These are phyloP conservation scores for Macrophya alboannulata DNA, from an alignment of 2,888 invertebrate genomes.

Conservation along the genomic window DNA sequence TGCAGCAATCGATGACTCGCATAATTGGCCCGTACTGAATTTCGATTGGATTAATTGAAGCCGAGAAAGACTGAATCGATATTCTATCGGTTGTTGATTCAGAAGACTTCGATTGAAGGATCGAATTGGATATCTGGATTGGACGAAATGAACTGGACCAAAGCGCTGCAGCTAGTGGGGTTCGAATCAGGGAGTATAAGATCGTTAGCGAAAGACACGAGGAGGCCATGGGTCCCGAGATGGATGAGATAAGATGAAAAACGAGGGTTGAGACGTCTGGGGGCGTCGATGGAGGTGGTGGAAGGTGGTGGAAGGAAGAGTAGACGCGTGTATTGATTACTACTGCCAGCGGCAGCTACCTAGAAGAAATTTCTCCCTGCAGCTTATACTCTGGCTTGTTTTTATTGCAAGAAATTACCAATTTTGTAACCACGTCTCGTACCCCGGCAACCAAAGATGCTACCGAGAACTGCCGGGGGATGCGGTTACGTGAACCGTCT, in stretches of 20 bases:
- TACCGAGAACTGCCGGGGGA: neutral
- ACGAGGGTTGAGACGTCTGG: constrained; percentile 68
- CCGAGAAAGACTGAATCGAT: neutral
- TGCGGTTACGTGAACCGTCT: constrained; percentile 16
- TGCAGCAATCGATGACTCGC: neutral
- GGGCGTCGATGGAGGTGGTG: constrained; percentile 57
- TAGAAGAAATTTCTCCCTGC: constrained; percentile 55
- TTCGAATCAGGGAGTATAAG: constrained; percentile 26
- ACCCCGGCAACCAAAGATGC: constrained; percentile 18
- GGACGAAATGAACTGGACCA: constrained; percentile 16
- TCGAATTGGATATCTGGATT: neutral
- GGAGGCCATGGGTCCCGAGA: constrained; percentile 47
- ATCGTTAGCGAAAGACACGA: constrained; percentile 53
- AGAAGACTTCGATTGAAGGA: neutral
- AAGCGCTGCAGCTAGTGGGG: neutral
- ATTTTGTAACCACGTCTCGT: constrained; percentile 61
- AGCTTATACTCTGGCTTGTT: constrained; percentile 50
- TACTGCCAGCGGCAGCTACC: constrained; percentile 59
- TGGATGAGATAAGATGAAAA: constrained; percentile 68
- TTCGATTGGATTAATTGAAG: neutral
- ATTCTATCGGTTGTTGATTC: neutral
- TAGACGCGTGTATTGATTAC: constrained; percentile 74
- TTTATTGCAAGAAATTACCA: constrained; percentile 66
- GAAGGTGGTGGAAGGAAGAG: constrained; percentile 69
- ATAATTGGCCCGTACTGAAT: neutral